phyloP scores from a whole-genome alignment of 2,888 invertebrate genomes.

The Gymnosoma rotundatum region DNA sequence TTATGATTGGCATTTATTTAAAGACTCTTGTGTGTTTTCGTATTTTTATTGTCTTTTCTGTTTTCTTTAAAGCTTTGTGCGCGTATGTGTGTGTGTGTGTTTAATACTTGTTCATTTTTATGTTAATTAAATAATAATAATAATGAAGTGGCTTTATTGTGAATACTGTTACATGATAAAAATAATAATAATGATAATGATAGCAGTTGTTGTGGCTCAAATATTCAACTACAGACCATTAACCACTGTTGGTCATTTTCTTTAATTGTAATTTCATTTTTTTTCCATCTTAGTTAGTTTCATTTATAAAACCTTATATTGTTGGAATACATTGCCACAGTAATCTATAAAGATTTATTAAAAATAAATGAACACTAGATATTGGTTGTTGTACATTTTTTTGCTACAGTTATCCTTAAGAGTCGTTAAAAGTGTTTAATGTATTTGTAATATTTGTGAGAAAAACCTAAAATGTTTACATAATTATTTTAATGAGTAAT shows the following conservation, averaged over 20 bases:
- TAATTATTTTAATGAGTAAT: too few relatives aligned
- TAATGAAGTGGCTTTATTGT: conserved; percentile 64
- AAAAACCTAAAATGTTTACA: too few relatives aligned
- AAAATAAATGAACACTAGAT: conserved; percentile 53
- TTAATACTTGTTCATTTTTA: conserved; percentile 36
- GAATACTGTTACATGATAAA: conserved; percentile 39
- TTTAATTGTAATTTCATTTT: conserved; percentile 16
- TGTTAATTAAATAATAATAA: conserved; percentile 69
- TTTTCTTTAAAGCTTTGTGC: not conserved
- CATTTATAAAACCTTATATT: conserved; percentile 26
- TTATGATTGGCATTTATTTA: not conserved
- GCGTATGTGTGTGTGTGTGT: too few relatives aligned
- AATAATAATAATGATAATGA: conserved; percentile 16
- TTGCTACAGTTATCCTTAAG: too few relatives aligned
- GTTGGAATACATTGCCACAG: conserved; percentile 21
- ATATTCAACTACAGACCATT: conserved; percentile 12
- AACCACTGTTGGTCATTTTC: conserved; percentile 20
- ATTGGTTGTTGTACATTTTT: not conserved
- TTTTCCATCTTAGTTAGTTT: not conserved
- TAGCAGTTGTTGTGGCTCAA: not conserved
- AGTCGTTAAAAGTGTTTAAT: too few relatives aligned
- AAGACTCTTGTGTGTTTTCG: not conserved
- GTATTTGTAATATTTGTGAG: too few relatives aligned
- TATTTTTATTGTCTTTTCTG: not conserved
- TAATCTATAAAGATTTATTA: conserved; percentile 66